Percentiles rank a stretch among this genome's conserved stretches.
phyloP scores from a whole-genome alignment of 2,888 invertebrate genomes.

The Exephanes ischioxanthus region DNA sequence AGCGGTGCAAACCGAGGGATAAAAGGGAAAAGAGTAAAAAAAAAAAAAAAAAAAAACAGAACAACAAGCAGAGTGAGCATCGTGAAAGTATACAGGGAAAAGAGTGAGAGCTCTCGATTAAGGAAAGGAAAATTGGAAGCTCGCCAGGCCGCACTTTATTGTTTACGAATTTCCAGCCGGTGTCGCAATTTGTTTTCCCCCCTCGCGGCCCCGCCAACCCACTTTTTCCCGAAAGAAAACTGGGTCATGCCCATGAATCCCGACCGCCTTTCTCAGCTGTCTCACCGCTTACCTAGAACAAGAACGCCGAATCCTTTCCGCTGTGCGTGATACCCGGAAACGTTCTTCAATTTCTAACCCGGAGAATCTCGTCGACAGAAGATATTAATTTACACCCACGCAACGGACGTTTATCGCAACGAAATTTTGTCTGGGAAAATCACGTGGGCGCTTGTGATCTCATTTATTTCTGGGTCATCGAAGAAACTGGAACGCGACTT shows the following conservation, averaged over 20 bases:
- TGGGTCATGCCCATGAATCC: conserved; percentile 58
- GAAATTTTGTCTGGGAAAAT: background rate
- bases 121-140: conserved; percentile 53
- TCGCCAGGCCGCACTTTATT: conserved; percentile 58
- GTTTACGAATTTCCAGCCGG: conserved; percentile 59
- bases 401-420: no score
- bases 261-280: conserved; percentile 22
- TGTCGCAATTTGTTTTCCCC: conserved; percentile 53
- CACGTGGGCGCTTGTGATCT: no score
- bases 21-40: background rate
- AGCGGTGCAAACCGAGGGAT: conserved; percentile 13
- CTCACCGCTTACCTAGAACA: conserved; percentile 18
- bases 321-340: conserved; percentile 23
- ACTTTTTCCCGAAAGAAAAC: conserved; percentile 45
- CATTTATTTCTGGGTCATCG: background rate
- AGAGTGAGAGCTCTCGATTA: conserved; percentile 46
- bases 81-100: background rate
- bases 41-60: background rate
- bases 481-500: background rate
- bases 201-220: background rate
- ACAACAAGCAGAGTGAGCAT: background rate
- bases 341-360: background rate
- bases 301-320: background rate
- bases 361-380: background rate
- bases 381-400: background rate